Evolutionary conservation across 2,113 vertebrate genomes (phyloP), one percentile per base, ranked within the genome.

Genomic region (Pristiophorus japonicus): DNA sequence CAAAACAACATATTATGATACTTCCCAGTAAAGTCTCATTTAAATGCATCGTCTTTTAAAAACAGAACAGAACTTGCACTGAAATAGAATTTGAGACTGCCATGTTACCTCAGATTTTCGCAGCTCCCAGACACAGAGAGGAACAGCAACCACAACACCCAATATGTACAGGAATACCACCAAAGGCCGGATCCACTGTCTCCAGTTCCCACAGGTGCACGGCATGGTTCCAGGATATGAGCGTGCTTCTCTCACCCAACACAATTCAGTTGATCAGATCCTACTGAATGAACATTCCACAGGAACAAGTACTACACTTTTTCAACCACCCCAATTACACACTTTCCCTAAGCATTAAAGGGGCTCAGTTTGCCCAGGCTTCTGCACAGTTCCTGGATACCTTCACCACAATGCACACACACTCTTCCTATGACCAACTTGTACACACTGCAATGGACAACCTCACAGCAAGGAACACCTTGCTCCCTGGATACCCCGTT

Each of bases 191-290:
- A 99, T 99, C 99, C 99, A 99, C 95, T 98, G 97, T 96, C 98
- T 98, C 99, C 99, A 99, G 97, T 99, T 98, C 75, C 98, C 98
- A 97, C 98, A 99, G 55, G 99, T 99, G 97, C 98, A 99, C 95
- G 99, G 98, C 98, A 99, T 99, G 85, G 55, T 96, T 97, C 55
- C 8, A 84, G 34, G 88, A 63, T 92, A 63, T 20, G 3, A 62
- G 55, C 22, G 18, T 70, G 22, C 45, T 47, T 94, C 63, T 45
- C 20, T 94, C 65, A 94, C 7, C 8, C 91, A 16, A 90, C 11
- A 18, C 10, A 42, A n/a, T 55, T 92, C 90, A 65, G 62, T 66
- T 45, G 38, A 45, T 94, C 63, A 66, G 38, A 42, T 38, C 63
- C 63, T 94, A 45, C 63, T 42, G 10, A 45, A 94, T 27, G 22